Conservation (phyloP, 1,140 invertebrate species). For the Sycophaga agraensis region DNA sequence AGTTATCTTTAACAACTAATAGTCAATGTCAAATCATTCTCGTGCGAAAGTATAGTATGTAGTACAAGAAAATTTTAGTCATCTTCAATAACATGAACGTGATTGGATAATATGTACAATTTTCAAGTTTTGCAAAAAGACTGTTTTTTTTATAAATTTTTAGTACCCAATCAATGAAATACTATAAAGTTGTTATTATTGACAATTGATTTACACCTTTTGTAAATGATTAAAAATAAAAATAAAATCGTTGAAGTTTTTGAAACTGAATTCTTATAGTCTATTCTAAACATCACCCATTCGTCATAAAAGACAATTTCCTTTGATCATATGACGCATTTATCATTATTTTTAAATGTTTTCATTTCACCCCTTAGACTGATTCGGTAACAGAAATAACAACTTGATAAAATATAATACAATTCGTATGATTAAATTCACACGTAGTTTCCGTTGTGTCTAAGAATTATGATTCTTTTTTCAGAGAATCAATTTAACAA, state of each 20-base stretch:
- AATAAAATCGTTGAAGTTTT: not conserved
- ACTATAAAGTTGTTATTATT: too few species aligned
- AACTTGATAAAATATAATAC: conserved; percentile 1
- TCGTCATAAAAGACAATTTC: not conserved
- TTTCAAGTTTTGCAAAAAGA: too few species aligned
- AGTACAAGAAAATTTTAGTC: too few species aligned
- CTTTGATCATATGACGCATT: not conserved
- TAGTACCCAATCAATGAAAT: too few species aligned
- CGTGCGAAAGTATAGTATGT: too few species aligned
- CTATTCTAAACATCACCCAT: conserved; percentile 3
- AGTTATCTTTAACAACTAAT: too few species aligned
- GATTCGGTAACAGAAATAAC: conserved; percentile 9
- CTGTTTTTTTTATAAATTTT: too few species aligned
- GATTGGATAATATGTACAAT: too few species aligned
- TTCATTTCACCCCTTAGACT: not conserved
- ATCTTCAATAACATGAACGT: too few species aligned
- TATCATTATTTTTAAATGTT: not conserved
- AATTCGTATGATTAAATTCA: not conserved
- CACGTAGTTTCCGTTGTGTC: conserved; percentile 1
- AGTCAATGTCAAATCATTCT: too few species aligned
- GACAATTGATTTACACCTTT: too few species aligned
- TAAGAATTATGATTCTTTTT: not conserved
- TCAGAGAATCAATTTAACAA: not conserved
- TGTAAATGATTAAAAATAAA: not conserved
- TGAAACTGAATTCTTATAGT: not conserved